phyloP scores from a whole-genome alignment of 2,797 vertebrate species.

The Lepilemur septentrionalis region DNA sequence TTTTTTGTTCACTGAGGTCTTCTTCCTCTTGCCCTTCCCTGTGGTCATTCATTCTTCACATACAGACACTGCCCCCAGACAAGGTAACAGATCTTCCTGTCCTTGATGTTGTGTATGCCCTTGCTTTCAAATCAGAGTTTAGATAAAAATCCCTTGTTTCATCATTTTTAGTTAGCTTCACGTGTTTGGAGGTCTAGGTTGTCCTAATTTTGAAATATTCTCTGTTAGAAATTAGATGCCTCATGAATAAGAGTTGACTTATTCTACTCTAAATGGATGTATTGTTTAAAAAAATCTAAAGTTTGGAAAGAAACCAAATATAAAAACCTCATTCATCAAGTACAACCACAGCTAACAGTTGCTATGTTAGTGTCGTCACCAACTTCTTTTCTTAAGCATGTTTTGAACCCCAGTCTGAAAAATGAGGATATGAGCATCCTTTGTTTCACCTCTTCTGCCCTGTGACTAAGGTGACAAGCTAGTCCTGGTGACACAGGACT shows the following conservation, averaged over 20 bases:
- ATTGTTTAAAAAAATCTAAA: slow-evolving; percentile 7
- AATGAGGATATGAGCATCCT: background rate
- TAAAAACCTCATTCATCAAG: background rate
- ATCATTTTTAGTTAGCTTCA: background rate
- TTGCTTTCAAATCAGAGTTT: slow-evolving; percentile 32
- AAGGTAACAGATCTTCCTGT: background rate
- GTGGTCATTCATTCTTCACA: background rate
- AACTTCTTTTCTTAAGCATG: background rate
- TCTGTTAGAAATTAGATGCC: background rate
- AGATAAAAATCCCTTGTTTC: background rate
- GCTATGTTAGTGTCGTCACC: background rate
- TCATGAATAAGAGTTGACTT: background rate
- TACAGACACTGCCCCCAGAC: background rate
- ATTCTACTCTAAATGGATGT: background rate
- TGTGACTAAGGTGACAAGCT: background rate
- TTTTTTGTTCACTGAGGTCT: background rate
- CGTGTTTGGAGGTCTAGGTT: background rate
- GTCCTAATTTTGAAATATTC: slow-evolving; percentile 8
- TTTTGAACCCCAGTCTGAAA: background rate
- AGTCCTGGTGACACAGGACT: slow-evolving; percentile 22
- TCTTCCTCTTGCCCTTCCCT: background rate
- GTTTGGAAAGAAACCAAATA: background rate
- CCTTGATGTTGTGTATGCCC: background rate
- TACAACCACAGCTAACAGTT: background rate
- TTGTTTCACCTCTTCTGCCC: background rate